phyloP scores from a whole-genome alignment of 2,113 vertebrate species.

The Epinephelus moara region DNA sequence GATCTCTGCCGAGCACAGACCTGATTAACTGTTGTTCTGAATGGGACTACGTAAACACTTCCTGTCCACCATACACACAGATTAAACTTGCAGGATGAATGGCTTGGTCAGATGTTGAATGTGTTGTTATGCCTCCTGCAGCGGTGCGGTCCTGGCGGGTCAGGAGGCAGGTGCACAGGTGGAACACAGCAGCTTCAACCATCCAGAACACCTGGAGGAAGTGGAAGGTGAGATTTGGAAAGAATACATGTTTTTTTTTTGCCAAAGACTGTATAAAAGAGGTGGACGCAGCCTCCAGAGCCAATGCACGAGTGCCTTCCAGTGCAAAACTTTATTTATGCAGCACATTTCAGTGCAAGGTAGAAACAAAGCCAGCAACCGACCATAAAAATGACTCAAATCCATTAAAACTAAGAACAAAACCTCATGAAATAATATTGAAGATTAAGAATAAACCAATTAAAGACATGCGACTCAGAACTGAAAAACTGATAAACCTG shows the following conservation, averaged over 20 bases:
- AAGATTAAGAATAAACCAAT: no score
- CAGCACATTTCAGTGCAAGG: no score
- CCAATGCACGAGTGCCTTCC: no score
- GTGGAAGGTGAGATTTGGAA: constrained; percentile 88
- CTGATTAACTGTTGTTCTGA: constrained; percentile 21
- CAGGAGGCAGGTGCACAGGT: constrained; percentile 83
- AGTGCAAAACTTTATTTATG: neutral
- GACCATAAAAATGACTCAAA: no score
- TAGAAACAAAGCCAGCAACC: no score
- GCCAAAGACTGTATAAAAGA: no score
- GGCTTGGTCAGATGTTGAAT: constrained; percentile 1
- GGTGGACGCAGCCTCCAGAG: no score
- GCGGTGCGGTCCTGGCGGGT: constrained; percentile 91
- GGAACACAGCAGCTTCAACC: constrained; percentile 83
- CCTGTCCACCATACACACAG: neutral
- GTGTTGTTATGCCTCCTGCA: constrained; percentile 61
- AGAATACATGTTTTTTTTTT: neutral
- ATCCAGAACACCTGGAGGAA: constrained; percentile 89
- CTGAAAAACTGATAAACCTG: neutral
- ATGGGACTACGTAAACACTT: neutral
- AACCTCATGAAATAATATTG: no score
- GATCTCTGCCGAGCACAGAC: constrained; percentile 31
- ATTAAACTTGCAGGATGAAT: neutral
- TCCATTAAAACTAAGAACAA: no score
- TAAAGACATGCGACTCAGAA: no score